A percentile compares a stretch with the other conserved stretches of the same genome.
Conservation (phyloP, 2,797 vertebrate species). For the Macropodus opercularis region DNA sequence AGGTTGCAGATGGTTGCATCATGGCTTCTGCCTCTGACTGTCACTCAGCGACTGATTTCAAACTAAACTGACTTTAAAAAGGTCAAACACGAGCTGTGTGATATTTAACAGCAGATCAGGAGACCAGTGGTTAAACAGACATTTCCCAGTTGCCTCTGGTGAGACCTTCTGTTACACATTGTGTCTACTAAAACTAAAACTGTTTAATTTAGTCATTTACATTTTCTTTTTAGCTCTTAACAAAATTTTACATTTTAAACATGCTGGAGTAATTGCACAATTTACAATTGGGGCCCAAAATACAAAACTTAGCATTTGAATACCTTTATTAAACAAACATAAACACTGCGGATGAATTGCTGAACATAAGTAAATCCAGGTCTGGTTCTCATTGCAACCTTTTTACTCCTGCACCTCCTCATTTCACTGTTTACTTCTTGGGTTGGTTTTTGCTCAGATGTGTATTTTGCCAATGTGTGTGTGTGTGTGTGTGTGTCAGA, state of each 20-base stretch:
- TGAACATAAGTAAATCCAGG: background rate
- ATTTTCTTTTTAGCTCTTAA: too few species aligned
- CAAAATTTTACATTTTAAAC: too few species aligned
- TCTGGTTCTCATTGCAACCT: background rate
- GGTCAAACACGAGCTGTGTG: slow-evolving; percentile 4
- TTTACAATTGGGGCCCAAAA: too few species aligned
- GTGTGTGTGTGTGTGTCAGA: slow-evolving; percentile 80
- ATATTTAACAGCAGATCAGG: background rate
- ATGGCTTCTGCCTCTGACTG: slow-evolving; percentile 2
- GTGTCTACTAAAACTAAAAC: too few species aligned
- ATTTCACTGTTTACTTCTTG: background rate
- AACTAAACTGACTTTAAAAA: background rate
- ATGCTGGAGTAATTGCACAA: too few species aligned
- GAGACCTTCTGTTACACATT: background rate
- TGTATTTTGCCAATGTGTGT: slow-evolving; percentile 9
- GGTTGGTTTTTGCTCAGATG: slow-evolving; percentile 17
- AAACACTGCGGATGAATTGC: background rate
- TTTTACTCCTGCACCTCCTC: too few species aligned
- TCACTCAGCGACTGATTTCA: slow-evolving; percentile 2
- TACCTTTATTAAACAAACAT: too few species aligned
- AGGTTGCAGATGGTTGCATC: slow-evolving; percentile 62
- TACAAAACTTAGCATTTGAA: too few species aligned
- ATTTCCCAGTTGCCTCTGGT: background rate
- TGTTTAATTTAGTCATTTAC: too few species aligned
- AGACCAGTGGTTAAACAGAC: background rate